phyloP scores from a whole-genome alignment of 2,113 vertebrate species.

The Trogon surrucura region DNA sequence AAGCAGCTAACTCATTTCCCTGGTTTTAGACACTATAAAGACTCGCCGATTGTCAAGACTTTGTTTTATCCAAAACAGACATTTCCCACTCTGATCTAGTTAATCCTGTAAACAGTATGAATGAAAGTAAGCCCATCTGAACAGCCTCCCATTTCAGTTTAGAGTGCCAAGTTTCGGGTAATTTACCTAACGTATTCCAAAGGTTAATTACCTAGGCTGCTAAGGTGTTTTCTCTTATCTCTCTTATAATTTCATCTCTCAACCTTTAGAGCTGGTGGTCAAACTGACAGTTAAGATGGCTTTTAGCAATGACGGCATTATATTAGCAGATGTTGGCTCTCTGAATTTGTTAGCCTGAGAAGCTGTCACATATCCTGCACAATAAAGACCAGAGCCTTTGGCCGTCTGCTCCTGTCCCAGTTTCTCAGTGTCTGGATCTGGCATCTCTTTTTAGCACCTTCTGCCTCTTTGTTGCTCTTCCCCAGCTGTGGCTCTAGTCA shows the following conservation, averaged over 20 bases:
- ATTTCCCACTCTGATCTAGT: not conserved
- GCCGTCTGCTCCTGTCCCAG: not conserved
- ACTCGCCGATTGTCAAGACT: not conserved
- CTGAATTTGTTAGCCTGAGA: not conserved
- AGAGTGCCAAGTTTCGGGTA: not conserved
- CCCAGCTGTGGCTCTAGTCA: not conserved
- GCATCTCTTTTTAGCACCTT: not conserved
- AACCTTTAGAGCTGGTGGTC: not conserved
- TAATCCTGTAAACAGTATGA: not conserved
- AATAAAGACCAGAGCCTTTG: not conserved
- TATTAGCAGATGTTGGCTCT: not conserved
- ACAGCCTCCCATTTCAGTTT: not conserved
- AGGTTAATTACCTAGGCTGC: not conserved
- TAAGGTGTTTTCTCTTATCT: not conserved
- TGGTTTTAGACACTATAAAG: not conserved
- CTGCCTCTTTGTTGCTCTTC: not conserved
- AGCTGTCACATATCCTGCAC: not conserved
- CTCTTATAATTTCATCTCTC: not conserved
- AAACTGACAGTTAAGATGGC: not conserved
- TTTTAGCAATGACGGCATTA: not conserved
- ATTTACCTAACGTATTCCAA: not conserved
- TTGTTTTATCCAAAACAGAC: not conserved
- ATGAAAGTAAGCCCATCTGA: not conserved
- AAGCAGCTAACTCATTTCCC: not conserved
- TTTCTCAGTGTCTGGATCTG: not conserved